Evolutionary conservation across 2,113 vertebrate genomes (phyloP).

Genomic region (Oxygymnocypris stewartii): DNA sequence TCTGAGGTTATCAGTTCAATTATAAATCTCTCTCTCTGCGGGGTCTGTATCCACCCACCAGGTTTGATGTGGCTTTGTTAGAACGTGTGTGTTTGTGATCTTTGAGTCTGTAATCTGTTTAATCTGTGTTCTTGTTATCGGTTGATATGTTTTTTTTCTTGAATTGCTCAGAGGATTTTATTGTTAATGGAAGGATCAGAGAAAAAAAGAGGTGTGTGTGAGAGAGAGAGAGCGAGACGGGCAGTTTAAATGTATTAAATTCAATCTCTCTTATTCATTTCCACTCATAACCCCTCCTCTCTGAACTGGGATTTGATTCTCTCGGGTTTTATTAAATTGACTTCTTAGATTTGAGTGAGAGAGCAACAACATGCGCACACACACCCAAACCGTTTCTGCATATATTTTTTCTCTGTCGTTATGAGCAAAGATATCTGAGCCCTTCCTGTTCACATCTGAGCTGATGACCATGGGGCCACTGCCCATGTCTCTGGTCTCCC

Average conservation of each 20-base stretch:
- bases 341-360: conserved; percentile 32
- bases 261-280: conserved; percentile 41
- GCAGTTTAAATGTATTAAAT: conserved; percentile 41
- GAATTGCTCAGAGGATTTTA: neutral
- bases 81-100: conserved; percentile 6
- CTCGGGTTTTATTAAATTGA: conserved; percentile 45
- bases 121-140: conserved; percentile 15
- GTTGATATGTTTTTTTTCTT: conserved; percentile 9
- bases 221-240: neutral
- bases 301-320: conserved; percentile 40
- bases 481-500: neutral
- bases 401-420: neutral
- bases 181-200: conserved; percentile 27
- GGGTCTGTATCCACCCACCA: neutral
- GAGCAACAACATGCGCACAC: neutral
- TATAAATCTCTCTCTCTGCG: neutral
- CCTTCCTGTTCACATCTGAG: conserved; percentile 1
- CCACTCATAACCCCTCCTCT: conserved; percentile 1
- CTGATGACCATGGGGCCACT: conserved; percentile 1
- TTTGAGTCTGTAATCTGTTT: neutral
- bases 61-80: neutral
- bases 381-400: neutral
- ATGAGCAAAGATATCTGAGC: conserved; percentile 10
- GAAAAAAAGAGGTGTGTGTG: neutral
- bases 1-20: neutral